Evolutionary conservation across 2,113 vertebrate species (phyloP).

Genomic region (Oreocharis arfaki): DNA sequence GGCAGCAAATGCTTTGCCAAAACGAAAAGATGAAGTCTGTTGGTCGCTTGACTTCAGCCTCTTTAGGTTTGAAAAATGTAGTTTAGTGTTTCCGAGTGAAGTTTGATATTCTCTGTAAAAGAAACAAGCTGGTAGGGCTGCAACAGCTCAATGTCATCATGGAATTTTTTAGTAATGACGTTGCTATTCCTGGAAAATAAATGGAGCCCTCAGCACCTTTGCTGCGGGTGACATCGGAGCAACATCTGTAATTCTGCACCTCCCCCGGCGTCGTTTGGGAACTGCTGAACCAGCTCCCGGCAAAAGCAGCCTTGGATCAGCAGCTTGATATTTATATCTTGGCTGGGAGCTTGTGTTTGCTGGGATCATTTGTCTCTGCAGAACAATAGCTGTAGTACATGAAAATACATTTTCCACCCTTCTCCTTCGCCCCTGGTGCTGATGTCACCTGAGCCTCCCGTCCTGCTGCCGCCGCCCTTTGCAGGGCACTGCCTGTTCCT

Average conservation of each 20-base stretch:
- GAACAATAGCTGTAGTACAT: slow-evolving; percentile 21
- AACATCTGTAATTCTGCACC: slow-evolving; percentile 5
- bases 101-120: not conserved
- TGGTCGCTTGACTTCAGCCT: not conserved
- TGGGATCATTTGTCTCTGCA: slow-evolving; percentile 3
- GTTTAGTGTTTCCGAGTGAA: not conserved
- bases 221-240: not conserved
- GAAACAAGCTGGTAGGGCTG: not conserved
- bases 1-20: not conserved
- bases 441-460: not conserved
- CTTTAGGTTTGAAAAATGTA: not conserved
- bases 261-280: not conserved
- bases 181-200: slow-evolving; percentile 26
- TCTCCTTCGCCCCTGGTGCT: not conserved
- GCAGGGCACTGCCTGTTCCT: not conserved
- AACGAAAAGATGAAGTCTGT: not conserved
- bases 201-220: slow-evolving; percentile 3
- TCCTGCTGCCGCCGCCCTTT: not conserved
- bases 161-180: not conserved
- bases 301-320: not conserved
- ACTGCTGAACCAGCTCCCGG: not conserved
- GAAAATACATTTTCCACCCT: not conserved
- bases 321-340: slow-evolving; percentile 5
- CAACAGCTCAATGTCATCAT: not conserved
- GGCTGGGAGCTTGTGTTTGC: not conserved